A percentile compares a stretch with the other conserved stretches of the same genome.
Conservation (phyloP, 2,888 invertebrate genomes). For the Pheosia tremula region DNA sequence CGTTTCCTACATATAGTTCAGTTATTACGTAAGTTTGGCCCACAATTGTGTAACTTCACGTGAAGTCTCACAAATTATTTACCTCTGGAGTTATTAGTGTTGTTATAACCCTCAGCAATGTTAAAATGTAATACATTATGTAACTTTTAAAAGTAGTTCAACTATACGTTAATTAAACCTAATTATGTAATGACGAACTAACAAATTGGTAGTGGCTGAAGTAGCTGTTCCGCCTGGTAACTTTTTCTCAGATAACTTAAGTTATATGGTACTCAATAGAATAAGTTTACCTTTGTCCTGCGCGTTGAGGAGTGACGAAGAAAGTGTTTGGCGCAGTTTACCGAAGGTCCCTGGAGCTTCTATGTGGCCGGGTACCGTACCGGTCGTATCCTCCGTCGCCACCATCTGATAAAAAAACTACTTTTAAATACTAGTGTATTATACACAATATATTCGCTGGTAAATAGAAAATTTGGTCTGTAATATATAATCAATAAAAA, state of each 20-base stretch:
- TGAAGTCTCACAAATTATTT: constrained; percentile 48
- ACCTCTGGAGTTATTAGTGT: constrained; percentile 47
- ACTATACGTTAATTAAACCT: constrained; percentile 41
- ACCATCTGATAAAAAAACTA: constrained; percentile 87
- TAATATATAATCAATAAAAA: constrained; percentile 29
- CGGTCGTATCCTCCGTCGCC: constrained; percentile 89
- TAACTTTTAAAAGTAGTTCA: constrained; percentile 35
- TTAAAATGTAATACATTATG: constrained; percentile 40
- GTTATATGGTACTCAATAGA: not conserved
- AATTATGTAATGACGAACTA: constrained; percentile 29
- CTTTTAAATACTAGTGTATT: not conserved
- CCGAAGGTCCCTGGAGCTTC: constrained; percentile 91
- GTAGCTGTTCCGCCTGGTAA: constrained; percentile 5
- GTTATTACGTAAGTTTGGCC: constrained; percentile 48
- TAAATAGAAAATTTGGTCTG: constrained; percentile 7
- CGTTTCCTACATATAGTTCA: constrained; percentile 35
- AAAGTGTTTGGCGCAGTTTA: constrained; percentile 92
- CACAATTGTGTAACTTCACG: constrained; percentile 41
- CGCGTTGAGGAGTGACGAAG: constrained; percentile 91
- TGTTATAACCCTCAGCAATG: constrained; percentile 37
- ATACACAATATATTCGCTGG: constrained; percentile 7
- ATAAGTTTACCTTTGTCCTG: constrained; percentile 90
- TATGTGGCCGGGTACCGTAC: constrained; percentile 84
- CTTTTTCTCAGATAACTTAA: not conserved
- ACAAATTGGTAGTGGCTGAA: constrained; percentile 10